Evolutionary conservation across 2,113 vertebrate species (phyloP).

Genomic region (Nymphicus hollandicus): DNA sequence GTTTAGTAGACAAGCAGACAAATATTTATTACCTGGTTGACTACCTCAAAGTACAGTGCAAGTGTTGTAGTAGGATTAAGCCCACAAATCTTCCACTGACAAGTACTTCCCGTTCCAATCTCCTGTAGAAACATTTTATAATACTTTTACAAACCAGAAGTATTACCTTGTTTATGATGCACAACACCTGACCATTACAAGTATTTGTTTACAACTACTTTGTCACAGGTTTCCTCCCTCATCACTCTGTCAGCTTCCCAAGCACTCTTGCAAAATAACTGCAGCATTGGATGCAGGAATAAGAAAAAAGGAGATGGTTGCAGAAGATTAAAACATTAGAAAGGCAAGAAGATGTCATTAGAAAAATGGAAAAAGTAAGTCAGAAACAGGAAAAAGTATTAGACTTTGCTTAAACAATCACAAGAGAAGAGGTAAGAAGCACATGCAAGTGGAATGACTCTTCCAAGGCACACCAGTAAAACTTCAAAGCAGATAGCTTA

Average conservation of each 20-base stretch:
- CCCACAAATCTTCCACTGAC: slow-evolving; percentile 97
- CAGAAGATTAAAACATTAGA: neutral
- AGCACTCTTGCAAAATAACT: neutral
- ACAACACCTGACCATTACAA: neutral
- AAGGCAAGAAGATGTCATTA: neutral
- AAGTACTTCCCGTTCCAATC: slow-evolving; percentile 94
- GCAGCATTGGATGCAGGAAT: neutral
- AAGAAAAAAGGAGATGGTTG: neutral
- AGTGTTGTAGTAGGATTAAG: slow-evolving; percentile 90
- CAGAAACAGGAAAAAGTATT: neutral
- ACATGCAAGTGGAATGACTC: neutral
- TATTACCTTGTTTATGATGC: neutral
- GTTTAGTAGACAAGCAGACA: neutral
- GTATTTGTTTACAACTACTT: neutral
- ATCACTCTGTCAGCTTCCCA: neutral
- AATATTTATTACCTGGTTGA: slow-evolving; percentile 88
- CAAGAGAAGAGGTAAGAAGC: neutral
- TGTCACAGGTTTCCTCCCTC: neutral
- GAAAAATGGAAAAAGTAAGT: neutral
- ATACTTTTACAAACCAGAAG: neutral
- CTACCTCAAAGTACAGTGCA: slow-evolving; percentile 94
- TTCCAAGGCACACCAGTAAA: neutral
- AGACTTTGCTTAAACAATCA: neutral
- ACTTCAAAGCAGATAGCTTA: neutral
- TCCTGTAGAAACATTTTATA: slow-evolving; percentile 77